Percentiles rank a stretch among this genome's conserved stretches.
These are phyloP conservation scores for Lophotriccus pileatus DNA, from an alignment of 2,797 vertebrate genomes.

Conservation along the genomic window DNA sequence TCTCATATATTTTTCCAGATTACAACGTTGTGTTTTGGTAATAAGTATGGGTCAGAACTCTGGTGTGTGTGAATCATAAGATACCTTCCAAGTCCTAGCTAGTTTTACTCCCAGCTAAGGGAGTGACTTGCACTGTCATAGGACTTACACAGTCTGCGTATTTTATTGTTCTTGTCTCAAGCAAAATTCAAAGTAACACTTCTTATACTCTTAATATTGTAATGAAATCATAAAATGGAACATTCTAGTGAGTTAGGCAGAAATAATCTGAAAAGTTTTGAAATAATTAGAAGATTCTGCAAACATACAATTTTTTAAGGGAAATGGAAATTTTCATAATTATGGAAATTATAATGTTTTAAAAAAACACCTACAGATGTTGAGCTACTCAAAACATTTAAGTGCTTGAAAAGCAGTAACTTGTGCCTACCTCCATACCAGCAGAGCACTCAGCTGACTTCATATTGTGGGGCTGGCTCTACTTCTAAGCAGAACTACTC, in stretches of 20 bases:
- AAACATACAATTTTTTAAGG: neutral
- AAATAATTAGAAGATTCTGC: neutral
- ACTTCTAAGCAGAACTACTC: neutral
- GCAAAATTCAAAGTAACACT: neutral
- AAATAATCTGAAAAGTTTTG: neutral
- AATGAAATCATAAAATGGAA: neutral
- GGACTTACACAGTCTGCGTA: neutral
- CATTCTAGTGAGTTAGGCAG: neutral
- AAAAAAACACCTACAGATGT: neutral
- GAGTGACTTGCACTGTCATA: neutral
- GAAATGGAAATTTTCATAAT: neutral
- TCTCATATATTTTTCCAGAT: constrained; percentile 27
- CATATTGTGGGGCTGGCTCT: neutral
- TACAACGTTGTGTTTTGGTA: neutral
- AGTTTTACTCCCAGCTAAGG: neutral
- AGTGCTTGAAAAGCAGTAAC: neutral
- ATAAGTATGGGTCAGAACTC: neutral
- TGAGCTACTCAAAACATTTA: neutral
- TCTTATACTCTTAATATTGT: neutral
- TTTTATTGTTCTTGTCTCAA: constrained; percentile 31
- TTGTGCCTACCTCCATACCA: neutral
- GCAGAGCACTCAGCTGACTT: neutral
- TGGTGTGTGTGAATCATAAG: neutral
- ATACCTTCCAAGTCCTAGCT: neutral
- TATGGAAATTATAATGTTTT: neutral